phyloP scores from a whole-genome alignment of 2,113 vertebrate genomes.

The Odobenus rosmarus region DNA sequence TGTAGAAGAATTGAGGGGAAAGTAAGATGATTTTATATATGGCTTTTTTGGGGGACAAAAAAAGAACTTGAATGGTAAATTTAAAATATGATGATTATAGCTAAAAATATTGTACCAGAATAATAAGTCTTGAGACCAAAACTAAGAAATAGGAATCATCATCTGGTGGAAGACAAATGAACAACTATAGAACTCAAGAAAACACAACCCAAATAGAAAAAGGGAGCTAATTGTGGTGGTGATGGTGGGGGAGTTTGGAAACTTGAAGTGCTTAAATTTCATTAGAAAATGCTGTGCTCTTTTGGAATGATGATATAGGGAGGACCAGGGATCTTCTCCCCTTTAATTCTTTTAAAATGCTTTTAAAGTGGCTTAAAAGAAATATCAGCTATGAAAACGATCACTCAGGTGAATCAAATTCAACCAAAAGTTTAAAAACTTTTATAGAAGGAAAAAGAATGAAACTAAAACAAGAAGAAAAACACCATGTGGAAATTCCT shows the following conservation, averaged over 20 bases:
- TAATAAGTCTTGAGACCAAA: neutral
- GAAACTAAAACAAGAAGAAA: conserved; percentile 13
- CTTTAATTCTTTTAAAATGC: neutral
- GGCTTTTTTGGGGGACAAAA: neutral
- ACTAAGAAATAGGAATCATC: neutral
- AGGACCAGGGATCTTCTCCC: neutral
- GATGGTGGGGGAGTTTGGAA: neutral
- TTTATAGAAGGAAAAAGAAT: neutral
- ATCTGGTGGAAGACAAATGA: neutral
- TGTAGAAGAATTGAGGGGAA: neutral
- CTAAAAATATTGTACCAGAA: conserved; percentile 5
- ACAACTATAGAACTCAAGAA: neutral
- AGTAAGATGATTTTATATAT: neutral
- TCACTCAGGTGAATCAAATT: neutral
- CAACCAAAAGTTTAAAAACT: conserved; percentile 19
- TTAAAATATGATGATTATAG: conserved; percentile 1
- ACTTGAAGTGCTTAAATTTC: neutral
- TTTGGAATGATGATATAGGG: neutral
- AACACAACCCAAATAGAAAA: neutral
- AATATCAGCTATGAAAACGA: neutral
- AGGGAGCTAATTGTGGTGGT: neutral
- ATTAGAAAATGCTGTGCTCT: too few species aligned
- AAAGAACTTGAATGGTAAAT: neutral
- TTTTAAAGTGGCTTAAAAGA: neutral
- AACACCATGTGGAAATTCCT: neutral